Base-by-base conservation (phyloP, 2,113 vertebrate species). In the Mormyrus lacerda region DNA sequence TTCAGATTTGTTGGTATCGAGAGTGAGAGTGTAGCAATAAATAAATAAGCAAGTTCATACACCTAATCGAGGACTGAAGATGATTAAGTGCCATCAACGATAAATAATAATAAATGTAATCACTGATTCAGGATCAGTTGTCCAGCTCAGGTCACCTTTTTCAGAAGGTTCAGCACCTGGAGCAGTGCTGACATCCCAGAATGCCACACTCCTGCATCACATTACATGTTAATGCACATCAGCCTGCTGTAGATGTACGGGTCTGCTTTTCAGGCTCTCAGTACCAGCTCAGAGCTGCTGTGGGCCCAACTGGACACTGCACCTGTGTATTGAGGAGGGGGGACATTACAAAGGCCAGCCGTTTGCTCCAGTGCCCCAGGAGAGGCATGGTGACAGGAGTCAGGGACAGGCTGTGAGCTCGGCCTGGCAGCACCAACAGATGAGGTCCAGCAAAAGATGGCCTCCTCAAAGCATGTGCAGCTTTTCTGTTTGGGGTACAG, bases 1-100 rank as follows among this genome's bases (percentile, higher is more conserved):
- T 76, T 69, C 51, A 85, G 51, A 88, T 90, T 44, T 61, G 69
- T 31, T 13, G 35, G 73, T 83, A 82, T 79, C 48, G 76, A 90
- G 42, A 87, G 50, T 79, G 85, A 65, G 44, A 61, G n/a, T 84
- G 8, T 45, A 51, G n/a, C 73, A 83, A 89, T 89, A 88, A 45
- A 88, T n/a, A 87, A 87, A 90, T 69, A 69, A 82, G 31, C 48
- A 21, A 79, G 13, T 35, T 76, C 17, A 89, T 47, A 51, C 31
- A 53, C 39, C 35, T 53, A 53, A 35, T 55, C 6, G 7, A 53
- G 50, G 2, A 87, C 44, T 35, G 17, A 51, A 55, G 31, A 27
- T 53, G 35, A 53, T 6, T 48, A 11, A 53, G 48, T 87, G 17
- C n/a, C 50, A 31, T 35, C n/a, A 21, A 44, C 53, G 47, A 27